Evolutionary conservation across 2,797 vertebrate species (phyloP).

Genomic region (Podarcis lilfordi): DNA sequence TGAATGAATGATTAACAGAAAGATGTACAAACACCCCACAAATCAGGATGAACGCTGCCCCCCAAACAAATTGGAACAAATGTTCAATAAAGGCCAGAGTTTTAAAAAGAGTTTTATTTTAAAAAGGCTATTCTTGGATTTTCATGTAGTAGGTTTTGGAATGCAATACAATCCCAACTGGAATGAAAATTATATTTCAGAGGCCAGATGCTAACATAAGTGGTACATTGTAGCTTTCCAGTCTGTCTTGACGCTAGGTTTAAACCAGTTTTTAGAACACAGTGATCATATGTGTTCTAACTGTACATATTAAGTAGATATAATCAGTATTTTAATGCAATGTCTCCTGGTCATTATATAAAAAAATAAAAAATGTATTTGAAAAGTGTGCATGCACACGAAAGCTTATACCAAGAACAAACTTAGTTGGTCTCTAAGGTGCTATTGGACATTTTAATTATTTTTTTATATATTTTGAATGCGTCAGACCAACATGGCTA

Average conservation of each 20-base stretch:
- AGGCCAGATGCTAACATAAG: constrained; percentile 8
- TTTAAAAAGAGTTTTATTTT: not conserved
- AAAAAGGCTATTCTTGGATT: constrained; percentile 30
- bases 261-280: not conserved
- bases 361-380: no score
- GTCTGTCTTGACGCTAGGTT: not conserved
- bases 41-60: no score
- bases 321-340: not conserved
- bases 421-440: no score
- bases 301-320: not conserved
- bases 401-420: no score
- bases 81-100: no score
- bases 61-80: no score
- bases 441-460: no score
- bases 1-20: no score
- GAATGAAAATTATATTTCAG: constrained; percentile 11
- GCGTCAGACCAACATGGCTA: no score
- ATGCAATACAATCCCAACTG: not conserved
- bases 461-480: no score
- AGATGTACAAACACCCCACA: no score
- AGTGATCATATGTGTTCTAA: not conserved
- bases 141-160: constrained; percentile 30
- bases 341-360: not conserved
- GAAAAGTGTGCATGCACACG: no score
- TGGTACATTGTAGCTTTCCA: not conserved